A percentile compares a stretch with the other conserved stretches of the same genome.
phyloP scores from a whole-genome alignment of 92 coral and sea anemone genomes.

The Porites evermanni region DNA sequence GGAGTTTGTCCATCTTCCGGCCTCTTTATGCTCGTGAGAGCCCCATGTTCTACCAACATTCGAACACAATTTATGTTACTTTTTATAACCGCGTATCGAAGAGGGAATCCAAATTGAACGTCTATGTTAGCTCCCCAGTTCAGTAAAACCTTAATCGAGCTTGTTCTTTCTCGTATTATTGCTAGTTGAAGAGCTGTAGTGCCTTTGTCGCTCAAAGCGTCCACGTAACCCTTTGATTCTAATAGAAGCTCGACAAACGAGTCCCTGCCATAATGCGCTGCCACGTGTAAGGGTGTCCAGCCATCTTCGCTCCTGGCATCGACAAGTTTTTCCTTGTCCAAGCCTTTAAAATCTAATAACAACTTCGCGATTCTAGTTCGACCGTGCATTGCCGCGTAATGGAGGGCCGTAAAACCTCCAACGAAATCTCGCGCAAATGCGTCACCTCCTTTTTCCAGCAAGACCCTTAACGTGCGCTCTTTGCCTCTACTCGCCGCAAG shows the following conservation, averaged over 20 bases:
- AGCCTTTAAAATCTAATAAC: constrained; percentile 79
- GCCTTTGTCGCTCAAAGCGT: constrained; percentile 93
- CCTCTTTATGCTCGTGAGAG: constrained; percentile 75
- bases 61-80: constrained; percentile 83
- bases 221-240: constrained; percentile 80
- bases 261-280: constrained; percentile 89
- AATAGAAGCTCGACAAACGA: constrained; percentile 82
- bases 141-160: constrained; percentile 78
- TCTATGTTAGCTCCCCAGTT: constrained; percentile 88
- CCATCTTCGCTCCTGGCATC: constrained; percentile 96
- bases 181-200: constrained; percentile 95
- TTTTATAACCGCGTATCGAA: constrained; percentile 90
- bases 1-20: constrained; percentile 92
- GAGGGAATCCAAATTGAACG: constrained; percentile 87
- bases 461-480: constrained; percentile 82
- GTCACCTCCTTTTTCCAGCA: constrained; percentile 87
- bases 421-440: constrained; percentile 87
- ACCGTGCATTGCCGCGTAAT: constrained; percentile 95
- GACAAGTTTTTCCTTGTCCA: constrained; percentile 74
- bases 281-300: constrained; percentile 95
- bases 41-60: constrained; percentile 85
- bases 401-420: constrained; percentile 89
- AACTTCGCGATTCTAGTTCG: constrained; percentile 87
- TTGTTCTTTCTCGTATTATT: constrained; percentile 88
- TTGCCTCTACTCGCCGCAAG: constrained; percentile 93